Evolutionary conservation across 1,140 invertebrate species (phyloP), one percentile per base, ranked within the genome.

Genomic region (Drosophila orosa): DNA sequence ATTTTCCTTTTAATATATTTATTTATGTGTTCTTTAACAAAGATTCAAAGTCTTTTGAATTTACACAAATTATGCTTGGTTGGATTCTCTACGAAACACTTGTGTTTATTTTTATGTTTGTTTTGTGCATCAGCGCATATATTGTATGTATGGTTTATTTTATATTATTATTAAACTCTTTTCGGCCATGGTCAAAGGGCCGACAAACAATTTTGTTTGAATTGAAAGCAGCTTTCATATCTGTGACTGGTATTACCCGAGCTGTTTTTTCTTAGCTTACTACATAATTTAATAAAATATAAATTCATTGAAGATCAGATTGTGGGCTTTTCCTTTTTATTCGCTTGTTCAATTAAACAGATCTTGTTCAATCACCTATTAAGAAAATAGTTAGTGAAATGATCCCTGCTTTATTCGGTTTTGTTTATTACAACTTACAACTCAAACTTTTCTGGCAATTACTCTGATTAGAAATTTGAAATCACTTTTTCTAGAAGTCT

Each of bases 1-100:
- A 73, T 80, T 80, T 68, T 63, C 62, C 42, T 47, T 58, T 75
- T 27, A 17, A 45, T 61, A 44, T 12, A 58, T 62, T 59, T 58
- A 5, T 37, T 57, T 62, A 19, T n/a, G 40, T 44, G 35, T 71
- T 67, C 55, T 42, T 57, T 66, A 72, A 54, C 31, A 54, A 45
- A 74, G 59, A 74, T 74, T 75, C 48, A 65, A 68, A 55, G 59
- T 40, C 45, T 55, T 40, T 67, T 71, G 63, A 75, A 79, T 59
- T 78, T 56, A 63, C 66, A 66, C 37, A 67, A 59, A 60, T 45
- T 48, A 7, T 44, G 40, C 27, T 68, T 74, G 19, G 31, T 42
- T 65, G 17, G 48, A 22, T 42, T 40, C 15, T 66, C 65, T 35
- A 33, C 48, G 35, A 35, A 33, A 60, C 33, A 24, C 47, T 24